Base-by-base conservation (phyloP, 2,888 invertebrate species). In the Pammene aurita region DNA sequence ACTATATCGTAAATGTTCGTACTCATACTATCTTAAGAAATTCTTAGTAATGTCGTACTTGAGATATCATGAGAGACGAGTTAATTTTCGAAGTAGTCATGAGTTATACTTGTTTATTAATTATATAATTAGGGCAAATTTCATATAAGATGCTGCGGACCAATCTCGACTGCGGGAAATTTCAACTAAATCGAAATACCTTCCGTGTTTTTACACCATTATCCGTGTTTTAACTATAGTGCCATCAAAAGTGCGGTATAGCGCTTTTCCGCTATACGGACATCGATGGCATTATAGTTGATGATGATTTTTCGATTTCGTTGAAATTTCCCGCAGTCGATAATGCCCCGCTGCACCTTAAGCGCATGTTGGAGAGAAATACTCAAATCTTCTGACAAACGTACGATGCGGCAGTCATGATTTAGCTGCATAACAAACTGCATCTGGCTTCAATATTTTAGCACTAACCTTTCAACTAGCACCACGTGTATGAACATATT, bases 401-500 rank as follows among this genome's bases (percentile, higher is more conserved):
- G 46, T 35, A 14, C 56, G 42, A 57, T 58, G 38, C 46, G 72
- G 73, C 75, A 77, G 75, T 72, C 67, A 71, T 74, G 62, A 75
- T 74, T 69, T 73, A 69, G 76, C 75, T 77, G 74, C 77, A 71
- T 71, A 76, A 76, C 75, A 72, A 76, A 80, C 77, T 78, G 86
- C 87, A 89, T 88, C 86, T 89, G 89, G 89, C 90, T 91, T 90
- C 87, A 87, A 84, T 78, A 75, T 82, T 72, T 73, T 76, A 78
- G 88, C 90, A 92, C 90, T 80, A 77, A 76, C 75, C 79, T 83
- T 84, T 83, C 77, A 78, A 79, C 77, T 80, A 79, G 87, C 87
- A 87, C 88, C 76, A 71, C 81, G 79, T 76, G 71, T 71, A 73
- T 68, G 77, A 78, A 78, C 79, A 78, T 78, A 80, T 81, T 80